Percentiles rank a stretch among this genome's conserved stretches.
Evolutionary conservation across 2,888 invertebrate species (phyloP).

Genomic region (Eristalis tenax): DNA sequence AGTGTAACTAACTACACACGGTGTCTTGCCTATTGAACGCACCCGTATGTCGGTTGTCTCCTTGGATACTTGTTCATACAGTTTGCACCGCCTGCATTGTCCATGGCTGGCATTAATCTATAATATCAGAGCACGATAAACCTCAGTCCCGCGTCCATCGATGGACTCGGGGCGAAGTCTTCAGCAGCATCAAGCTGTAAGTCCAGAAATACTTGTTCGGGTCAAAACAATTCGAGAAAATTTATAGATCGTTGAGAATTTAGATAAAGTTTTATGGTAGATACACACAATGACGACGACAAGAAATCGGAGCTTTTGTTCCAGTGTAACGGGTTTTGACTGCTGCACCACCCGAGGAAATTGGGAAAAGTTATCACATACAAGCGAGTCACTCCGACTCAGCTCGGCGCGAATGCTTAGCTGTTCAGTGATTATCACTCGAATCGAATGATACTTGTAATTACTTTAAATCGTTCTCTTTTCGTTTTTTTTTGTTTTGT

Average conservation of each 20-base stretch:
- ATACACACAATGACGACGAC: constrained; percentile 16
- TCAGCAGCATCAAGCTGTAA: constrained; percentile 23
- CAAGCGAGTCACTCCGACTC: constrained; percentile 8
- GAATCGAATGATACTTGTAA: constrained; percentile 27
- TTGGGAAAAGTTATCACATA: constrained; percentile 23
- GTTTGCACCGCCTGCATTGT: not conserved
- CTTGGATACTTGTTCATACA: constrained; percentile 11
- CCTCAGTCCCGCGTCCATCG: constrained; percentile 2
- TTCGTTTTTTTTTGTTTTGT: constrained; percentile 39
- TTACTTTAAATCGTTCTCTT: constrained; percentile 40
- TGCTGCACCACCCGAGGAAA: constrained; percentile 25
- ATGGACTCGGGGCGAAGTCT: not conserved
- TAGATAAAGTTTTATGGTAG: constrained; percentile 48
- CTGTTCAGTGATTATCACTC: constrained; percentile 26
- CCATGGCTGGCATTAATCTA: constrained; percentile 9
- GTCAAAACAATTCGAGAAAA: constrained; percentile 59
- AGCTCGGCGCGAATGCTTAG: constrained; percentile 32
- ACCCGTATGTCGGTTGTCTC: constrained; percentile 4
- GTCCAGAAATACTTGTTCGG: constrained; percentile 59
- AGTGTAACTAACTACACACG: constrained; percentile 12
- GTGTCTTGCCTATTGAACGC: constrained; percentile 5
- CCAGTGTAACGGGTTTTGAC: constrained; percentile 38
- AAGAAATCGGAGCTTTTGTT: constrained; percentile 21
- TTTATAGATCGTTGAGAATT: constrained; percentile 58
- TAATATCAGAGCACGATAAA: constrained; percentile 46